Percentiles rank a stretch among this genome's conserved stretches.
phyloP scores from a whole-genome alignment of 2,888 invertebrate species.

The Scaeva pyrastri region DNA sequence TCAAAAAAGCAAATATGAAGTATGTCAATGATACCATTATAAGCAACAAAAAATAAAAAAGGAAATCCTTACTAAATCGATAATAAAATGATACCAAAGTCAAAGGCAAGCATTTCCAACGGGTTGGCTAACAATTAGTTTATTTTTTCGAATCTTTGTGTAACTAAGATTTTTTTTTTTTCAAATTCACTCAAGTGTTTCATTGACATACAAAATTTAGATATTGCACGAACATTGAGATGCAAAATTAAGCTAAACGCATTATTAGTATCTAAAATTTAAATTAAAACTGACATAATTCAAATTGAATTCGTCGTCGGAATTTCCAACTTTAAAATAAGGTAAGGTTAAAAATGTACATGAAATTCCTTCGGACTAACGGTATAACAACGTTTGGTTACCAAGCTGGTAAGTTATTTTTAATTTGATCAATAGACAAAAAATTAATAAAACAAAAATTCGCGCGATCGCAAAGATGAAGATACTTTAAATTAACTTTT shows the following conservation, averaged over 20 bases:
- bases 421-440: slow-evolving; percentile 74
- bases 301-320: slow-evolving; percentile 69
- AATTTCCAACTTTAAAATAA: slow-evolving; percentile 79
- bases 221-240: neutral
- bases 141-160: no score
- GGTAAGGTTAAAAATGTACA: slow-evolving; percentile 81
- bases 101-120: no score
- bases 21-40: no score
- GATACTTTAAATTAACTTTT: slow-evolving; percentile 55
- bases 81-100: no score
- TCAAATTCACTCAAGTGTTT: neutral
- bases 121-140: no score
- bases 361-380: slow-evolving; percentile 81
- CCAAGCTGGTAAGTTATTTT: slow-evolving; percentile 82
- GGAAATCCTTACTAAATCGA: no score
- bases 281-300: slow-evolving; percentile 2
- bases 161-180: no score
- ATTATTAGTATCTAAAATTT: neutral
- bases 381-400: slow-evolving; percentile 83
- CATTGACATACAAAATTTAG: neutral
- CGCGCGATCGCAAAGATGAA: slow-evolving; percentile 77
- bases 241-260: slow-evolving; percentile 1
- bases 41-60: no score
- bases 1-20: no score
- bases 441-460: slow-evolving; percentile 72